These are phyloP conservation scores for Biston stratarius DNA, from an alignment of 2,888 invertebrate genomes.

Conservation along the genomic window DNA sequence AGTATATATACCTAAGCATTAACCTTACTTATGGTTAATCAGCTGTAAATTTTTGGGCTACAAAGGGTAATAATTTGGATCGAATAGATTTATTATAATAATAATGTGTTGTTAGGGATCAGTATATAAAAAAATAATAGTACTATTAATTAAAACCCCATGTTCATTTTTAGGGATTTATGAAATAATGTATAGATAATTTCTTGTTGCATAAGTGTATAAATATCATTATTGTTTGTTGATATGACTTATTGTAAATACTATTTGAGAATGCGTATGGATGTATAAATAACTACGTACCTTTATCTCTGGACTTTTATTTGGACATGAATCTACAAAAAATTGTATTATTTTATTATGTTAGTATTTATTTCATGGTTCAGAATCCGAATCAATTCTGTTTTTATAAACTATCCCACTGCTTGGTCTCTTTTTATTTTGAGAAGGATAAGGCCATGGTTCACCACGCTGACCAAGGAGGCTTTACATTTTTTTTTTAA, in stretches of 20 bases:
- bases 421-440: too few relatives aligned
- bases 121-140: conserved; percentile 47
- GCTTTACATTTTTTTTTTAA: too few relatives aligned
- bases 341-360: too few relatives aligned
- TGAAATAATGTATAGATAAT: conserved; percentile 62
- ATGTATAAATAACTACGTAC: conserved; percentile 40
- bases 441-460: too few relatives aligned
- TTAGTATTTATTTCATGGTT: too few relatives aligned
- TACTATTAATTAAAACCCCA: conserved; percentile 41
- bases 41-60: conserved; percentile 51
- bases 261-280: conserved; percentile 51
- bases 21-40: too few relatives aligned
- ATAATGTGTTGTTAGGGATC: conserved; percentile 62
- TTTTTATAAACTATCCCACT: too few relatives aligned
- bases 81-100: conserved; percentile 26
- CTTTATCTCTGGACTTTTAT: conserved; percentile 31
- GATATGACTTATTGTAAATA: conserved; percentile 77
- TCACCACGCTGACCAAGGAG: too few relatives aligned
- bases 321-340: background rate
- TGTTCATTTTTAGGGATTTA: conserved; percentile 52
- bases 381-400: too few relatives aligned
- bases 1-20: background rate
- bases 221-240: conserved; percentile 61
- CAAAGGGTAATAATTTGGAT: conserved; percentile 57
- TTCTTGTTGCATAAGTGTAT: conserved; percentile 56